Evolutionary conservation across 1,140 invertebrate species (phyloP).

Genomic region (Trichomalopsis sarcophagae): DNA sequence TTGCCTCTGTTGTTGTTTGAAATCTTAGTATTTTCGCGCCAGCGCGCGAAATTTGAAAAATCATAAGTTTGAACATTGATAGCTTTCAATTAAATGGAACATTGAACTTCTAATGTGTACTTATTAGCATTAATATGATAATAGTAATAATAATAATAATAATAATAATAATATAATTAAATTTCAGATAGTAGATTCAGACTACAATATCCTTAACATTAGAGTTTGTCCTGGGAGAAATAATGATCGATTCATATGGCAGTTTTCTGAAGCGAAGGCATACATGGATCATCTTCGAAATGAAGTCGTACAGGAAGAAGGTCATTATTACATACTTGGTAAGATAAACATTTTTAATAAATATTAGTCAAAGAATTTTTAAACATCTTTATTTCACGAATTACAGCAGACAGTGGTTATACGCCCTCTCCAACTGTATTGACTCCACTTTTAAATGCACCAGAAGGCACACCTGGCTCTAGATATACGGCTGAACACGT

Average conservation of each 20-base stretch:
- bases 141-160: too few relatives aligned
- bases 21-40: too few relatives aligned
- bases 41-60: background rate
- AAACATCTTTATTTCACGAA: background rate
- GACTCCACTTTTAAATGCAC: background rate
- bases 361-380: background rate
- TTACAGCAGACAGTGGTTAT: conserved; percentile 3
- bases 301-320: background rate
- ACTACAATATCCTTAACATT: background rate
- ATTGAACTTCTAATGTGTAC: background rate
- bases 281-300: background rate
- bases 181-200: background rate
- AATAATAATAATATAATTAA: too few relatives aligned
- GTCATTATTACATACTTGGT: conserved; percentile 6
- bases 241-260: background rate
- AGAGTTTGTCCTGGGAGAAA: background rate
- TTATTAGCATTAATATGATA: background rate
- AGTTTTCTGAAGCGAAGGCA: background rate
- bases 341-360: background rate
- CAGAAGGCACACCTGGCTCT: background rate
- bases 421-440: background rate
- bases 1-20: too few relatives aligned
- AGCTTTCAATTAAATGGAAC: background rate
- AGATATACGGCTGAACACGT: background rate
- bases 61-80: background rate